phyloP scores from a whole-genome alignment of 2,797 vertebrate species.

The Petrocephalus schoutedeni region DNA sequence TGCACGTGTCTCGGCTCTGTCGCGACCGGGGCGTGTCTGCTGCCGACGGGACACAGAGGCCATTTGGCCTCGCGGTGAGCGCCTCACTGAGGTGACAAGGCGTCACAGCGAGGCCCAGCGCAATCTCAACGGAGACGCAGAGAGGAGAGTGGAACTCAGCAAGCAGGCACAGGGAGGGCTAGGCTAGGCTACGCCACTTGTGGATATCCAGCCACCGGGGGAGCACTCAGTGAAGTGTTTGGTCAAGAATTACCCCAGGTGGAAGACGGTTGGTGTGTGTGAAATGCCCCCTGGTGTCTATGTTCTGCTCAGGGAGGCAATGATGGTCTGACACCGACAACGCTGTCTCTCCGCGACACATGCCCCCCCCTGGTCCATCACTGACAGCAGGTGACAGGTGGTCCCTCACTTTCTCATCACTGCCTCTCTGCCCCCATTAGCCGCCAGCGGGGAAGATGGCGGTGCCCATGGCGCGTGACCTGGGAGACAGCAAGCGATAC shows the following conservation, averaged over 20 bases:
- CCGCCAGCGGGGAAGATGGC: background rate
- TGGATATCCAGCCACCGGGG: slow-evolving; percentile 19
- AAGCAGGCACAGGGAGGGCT: background rate
- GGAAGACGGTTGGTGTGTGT: slow-evolving; percentile 40
- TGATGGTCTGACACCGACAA: too few species aligned
- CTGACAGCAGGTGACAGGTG: background rate
- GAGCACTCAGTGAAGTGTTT: background rate
- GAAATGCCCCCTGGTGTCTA: slow-evolving; percentile 44
- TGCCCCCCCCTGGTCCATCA: slow-evolving; percentile 17
- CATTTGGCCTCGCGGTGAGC: background rate
- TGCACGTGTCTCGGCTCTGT: background rate
- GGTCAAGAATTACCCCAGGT: background rate
- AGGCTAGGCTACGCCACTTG: background rate
- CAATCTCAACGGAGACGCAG: background rate
- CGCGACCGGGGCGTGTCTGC: background rate
- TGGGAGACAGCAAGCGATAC: background rate
- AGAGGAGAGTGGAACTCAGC: background rate
- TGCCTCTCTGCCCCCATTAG: slow-evolving; percentile 32
- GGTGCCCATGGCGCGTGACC: background rate
- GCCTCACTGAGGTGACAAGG: background rate
- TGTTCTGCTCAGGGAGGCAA: slow-evolving; percentile 40
- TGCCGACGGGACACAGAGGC: background rate
- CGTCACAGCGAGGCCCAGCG: background rate
- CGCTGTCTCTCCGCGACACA: slow-evolving; percentile 28
- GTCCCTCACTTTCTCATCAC: slow-evolving; percentile 49